phyloP scores from a whole-genome alignment of 2,113 vertebrate species.

The Struthio camelus region DNA sequence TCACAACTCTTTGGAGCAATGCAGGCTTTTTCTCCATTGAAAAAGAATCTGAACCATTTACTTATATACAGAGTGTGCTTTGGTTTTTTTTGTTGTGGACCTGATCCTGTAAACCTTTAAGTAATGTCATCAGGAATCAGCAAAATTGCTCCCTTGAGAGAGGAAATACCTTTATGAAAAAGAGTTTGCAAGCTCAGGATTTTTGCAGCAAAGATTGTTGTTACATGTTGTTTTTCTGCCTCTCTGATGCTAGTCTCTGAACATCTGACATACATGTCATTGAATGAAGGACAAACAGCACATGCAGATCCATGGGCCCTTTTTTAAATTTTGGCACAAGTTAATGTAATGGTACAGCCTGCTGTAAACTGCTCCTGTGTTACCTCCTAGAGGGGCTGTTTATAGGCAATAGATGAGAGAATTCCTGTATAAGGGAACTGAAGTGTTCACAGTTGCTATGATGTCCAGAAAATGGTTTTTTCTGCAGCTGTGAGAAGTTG shows the following conservation, averaged over 20 bases:
- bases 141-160: not conserved
- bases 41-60: not conserved
- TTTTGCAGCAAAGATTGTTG: not conserved
- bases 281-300: not conserved
- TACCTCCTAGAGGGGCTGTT: not conserved
- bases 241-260: not conserved
- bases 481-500: conserved; percentile 57
- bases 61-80: not conserved
- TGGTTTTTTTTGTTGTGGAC: not conserved
- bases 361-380: not conserved
- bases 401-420: not conserved
- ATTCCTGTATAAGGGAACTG: not conserved
- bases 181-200: not conserved
- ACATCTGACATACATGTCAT: not conserved
- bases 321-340: not conserved
- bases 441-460: not conserved
- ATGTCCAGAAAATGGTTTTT: conserved; percentile 37
- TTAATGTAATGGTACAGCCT: not conserved
- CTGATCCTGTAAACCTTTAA: not conserved
- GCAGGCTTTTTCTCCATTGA: not conserved
- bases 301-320: accelerated
- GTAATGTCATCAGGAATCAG: not conserved
- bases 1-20: not conserved
- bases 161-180: not conserved
- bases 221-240: not conserved